A percentile compares a stretch with the other conserved stretches of the same genome.
phyloP scores from a whole-genome alignment of 2,888 invertebrate species.

The Cordilura impudica region DNA sequence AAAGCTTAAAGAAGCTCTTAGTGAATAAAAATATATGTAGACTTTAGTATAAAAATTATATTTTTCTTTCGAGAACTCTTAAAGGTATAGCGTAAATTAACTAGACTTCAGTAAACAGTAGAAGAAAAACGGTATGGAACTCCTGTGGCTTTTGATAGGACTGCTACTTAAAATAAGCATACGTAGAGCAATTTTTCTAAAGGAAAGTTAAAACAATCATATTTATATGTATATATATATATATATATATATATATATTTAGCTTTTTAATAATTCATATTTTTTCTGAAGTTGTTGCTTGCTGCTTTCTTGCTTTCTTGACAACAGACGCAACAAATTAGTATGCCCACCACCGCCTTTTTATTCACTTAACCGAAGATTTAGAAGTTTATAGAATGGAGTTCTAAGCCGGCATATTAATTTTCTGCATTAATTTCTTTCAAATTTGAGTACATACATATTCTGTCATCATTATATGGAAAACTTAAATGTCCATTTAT shows the following conservation, averaged over 20 bases:
- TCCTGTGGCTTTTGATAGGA: slow-evolving; percentile 19
- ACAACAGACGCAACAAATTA: slow-evolving; percentile 41
- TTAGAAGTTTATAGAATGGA: slow-evolving; percentile 40
- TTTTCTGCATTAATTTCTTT: slow-evolving; percentile 60
- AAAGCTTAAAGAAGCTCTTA: slow-evolving; percentile 2
- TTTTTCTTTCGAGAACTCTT: not conserved
- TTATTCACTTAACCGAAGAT: slow-evolving; percentile 42
- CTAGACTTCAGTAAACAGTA: not conserved
- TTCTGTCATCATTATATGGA: not conserved
- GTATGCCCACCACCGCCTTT: slow-evolving; percentile 55
- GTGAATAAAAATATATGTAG: slow-evolving; percentile 13
- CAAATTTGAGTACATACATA: not conserved
- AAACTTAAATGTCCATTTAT: slow-evolving; percentile 51
- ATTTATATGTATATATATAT: too few relatives aligned
- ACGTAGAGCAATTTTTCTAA: not conserved
- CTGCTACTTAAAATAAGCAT: slow-evolving; percentile 31
- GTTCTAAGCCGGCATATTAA: slow-evolving; percentile 47
- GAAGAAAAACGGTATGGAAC: not conserved
- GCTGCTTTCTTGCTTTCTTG: not conserved
- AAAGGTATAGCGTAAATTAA: slow-evolving; percentile 53
- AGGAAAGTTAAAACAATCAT: not conserved
- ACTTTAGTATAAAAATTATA: slow-evolving; percentile 1
- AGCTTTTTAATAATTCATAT: slow-evolving; percentile 62
- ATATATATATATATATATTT: not conserved
- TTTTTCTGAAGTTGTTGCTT: slow-evolving; percentile 35